Conservation (phyloP, 2,797 vertebrate species). For the Aplochiton taeniatus region DNA sequence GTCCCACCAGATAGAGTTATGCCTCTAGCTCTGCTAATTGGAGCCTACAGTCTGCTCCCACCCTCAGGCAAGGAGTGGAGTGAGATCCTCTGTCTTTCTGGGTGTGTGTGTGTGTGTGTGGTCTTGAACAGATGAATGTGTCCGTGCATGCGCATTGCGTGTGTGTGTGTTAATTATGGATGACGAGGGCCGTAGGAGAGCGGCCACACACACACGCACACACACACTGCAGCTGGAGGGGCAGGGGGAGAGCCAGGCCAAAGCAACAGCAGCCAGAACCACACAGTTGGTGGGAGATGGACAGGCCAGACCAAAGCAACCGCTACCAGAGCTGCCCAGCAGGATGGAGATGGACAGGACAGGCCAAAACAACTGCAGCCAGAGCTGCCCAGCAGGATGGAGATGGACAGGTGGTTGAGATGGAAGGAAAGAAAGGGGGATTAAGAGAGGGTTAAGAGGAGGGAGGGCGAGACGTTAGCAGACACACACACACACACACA, state of each 20-base stretch:
- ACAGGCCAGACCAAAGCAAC: conserved; percentile 55
- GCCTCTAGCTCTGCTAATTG: conserved; percentile 81
- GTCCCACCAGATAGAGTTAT: conserved; percentile 73
- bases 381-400: conserved; percentile 45
- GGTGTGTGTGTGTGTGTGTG: conserved; percentile 37
- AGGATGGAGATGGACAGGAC: conserved; percentile 43
- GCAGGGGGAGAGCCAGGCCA: conserved; percentile 48
- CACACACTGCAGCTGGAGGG: conserved; percentile 62
- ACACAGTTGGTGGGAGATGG: conserved; percentile 49
- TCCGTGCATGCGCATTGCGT: conserved; percentile 17
- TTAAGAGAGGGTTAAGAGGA: conserved; percentile 23
- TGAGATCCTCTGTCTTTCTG: background rate
- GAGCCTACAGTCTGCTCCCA: conserved; percentile 77
- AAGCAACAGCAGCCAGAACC: conserved; percentile 56
- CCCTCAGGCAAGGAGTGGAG: conserved; percentile 65
- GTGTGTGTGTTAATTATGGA: conserved; percentile 66
- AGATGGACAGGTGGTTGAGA: conserved; percentile 50
- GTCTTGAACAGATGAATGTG: conserved; percentile 2
- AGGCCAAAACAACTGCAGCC: conserved; percentile 57
- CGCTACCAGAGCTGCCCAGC: conserved; percentile 45
- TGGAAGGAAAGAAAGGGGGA: background rate
- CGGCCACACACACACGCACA: conserved; percentile 56
- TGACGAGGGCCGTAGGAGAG: conserved; percentile 52
- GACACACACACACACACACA: background rate
- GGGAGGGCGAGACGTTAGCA: background rate